These are phyloP conservation scores for Cheilosia pagana DNA, from an alignment of 2,888 invertebrate genomes.

Conservation along the genomic window DNA sequence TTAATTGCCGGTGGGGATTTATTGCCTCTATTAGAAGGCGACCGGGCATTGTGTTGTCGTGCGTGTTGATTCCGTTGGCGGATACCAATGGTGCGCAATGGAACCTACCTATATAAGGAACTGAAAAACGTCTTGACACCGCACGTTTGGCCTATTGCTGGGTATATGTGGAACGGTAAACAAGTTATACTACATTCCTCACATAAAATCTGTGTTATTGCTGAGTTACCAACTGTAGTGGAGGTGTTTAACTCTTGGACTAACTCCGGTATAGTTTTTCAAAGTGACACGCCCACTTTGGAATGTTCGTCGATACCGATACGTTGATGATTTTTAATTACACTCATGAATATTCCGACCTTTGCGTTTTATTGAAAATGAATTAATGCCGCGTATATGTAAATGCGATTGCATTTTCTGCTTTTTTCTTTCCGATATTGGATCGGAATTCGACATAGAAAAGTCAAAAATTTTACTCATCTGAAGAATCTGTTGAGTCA, in stretches of 20 bases:
- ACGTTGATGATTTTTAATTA: not conserved
- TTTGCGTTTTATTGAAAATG: not conserved
- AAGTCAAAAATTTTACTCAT: too few species aligned
- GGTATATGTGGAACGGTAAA: conserved; percentile 42
- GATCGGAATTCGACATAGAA: too few species aligned
- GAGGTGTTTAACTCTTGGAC: conserved; percentile 19
- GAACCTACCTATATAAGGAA: conserved; percentile 23
- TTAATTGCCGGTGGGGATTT: conserved; percentile 57
- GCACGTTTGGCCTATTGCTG: conserved; percentile 46
- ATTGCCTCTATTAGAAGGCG: conserved; percentile 50
- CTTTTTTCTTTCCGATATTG: too few species aligned
- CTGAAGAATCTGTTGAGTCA: too few species aligned
- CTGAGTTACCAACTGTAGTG: conserved; percentile 17
- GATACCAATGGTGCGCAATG: conserved; percentile 33
- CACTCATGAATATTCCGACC: not conserved
- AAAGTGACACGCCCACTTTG: conserved; percentile 37
- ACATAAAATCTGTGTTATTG: conserved; percentile 12
- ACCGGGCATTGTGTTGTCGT: conserved; percentile 33
- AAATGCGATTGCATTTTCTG: too few species aligned
- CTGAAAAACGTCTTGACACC: conserved; percentile 4
- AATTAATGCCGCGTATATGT: too few species aligned
- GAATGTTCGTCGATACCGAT: conserved; percentile 8
- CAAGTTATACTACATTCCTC: conserved; percentile 62
- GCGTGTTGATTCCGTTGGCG: conserved; percentile 42
- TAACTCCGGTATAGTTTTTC: conserved; percentile 26